Evolutionary conservation across 2,113 vertebrate species (phyloP).

Genomic region (Regulus satrapa): DNA sequence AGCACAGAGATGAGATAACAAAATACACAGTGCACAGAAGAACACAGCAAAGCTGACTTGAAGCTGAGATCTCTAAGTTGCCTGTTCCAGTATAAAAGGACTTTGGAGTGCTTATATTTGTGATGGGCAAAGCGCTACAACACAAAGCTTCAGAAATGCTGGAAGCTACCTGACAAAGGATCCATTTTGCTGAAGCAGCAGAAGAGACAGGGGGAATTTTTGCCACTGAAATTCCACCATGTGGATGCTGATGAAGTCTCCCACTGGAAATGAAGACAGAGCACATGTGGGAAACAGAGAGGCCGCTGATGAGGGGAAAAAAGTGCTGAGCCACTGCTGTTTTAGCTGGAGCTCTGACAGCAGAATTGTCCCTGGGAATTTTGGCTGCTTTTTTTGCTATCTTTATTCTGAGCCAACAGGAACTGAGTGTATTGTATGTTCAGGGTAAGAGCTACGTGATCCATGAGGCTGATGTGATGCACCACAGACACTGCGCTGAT

Average conservation of each 20-base stretch:
- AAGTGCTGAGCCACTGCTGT: conserved; percentile 32
- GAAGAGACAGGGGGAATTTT: background rate
- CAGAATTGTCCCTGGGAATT: conserved; percentile 43
- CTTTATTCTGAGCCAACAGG: conserved; percentile 43
- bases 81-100: background rate
- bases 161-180: background rate
- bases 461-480: background rate
- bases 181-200: background rate
- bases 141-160: background rate
- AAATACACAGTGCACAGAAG: background rate
- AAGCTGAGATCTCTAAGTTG: background rate
- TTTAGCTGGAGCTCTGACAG: conserved; percentile 43
- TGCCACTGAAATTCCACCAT: background rate
- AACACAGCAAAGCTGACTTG: background rate
- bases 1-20: background rate
- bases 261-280: background rate
- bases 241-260: background rate
- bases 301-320: background rate
- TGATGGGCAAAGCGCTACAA: background rate
- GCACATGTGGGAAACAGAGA: background rate
- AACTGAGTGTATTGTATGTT: background rate
- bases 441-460: background rate
- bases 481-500: background rate
- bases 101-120: background rate
- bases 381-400: conserved; percentile 47